Evolutionary conservation across 1,140 invertebrate genomes (phyloP), one percentile per base, ranked within the genome.

Genomic region (Diploscapter pachys): DNA sequence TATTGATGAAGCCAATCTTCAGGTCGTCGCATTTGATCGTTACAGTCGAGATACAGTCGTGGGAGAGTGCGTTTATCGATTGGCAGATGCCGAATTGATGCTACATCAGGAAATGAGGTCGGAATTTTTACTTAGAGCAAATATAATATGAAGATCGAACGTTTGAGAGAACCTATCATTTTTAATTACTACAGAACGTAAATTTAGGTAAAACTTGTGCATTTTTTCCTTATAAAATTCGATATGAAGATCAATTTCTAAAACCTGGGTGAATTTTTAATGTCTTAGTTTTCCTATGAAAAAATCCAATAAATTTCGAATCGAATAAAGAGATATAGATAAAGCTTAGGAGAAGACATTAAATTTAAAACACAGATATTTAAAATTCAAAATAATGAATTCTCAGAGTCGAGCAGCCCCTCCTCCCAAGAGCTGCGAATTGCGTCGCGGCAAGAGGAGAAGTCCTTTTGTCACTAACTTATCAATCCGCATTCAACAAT

Each of bases 41-140:
- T 98, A 97, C 86, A 96, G 93, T 52, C 90, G 95, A 31, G 95
- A 98, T 85, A 94, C 97, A 83, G 93, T 98, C 72, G 95, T 98
- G 72, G 95, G 96, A 13, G 95, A 98, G 88, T 92, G 96, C n/a
- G 91, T 96, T 77, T 92, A 92, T 78, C 91, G 92, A 11, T 86
- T 96, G 73, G 62, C 63, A 8, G 75, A 77, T 48, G 73, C 59
- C 11, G 78, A 81, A 62, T 76, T 81, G 50, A 56, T 65, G 52
- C 52, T 76, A 5, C 69, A 76, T 53, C 54, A 11, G 48, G 73
- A 74, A 54, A 74, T 64, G 61, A 64, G 72, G 31, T 31, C 31
- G 31, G 31, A 31, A 31, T 31, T 31, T 31, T 31, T 31, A 31
- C 31, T 31, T 31, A 31, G 31, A 31, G 31, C 31, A 31, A 31